These are phyloP conservation scores for Zeuzera pyrina DNA, from an alignment of 2,888 invertebrate species.

Conservation along the genomic window DNA sequence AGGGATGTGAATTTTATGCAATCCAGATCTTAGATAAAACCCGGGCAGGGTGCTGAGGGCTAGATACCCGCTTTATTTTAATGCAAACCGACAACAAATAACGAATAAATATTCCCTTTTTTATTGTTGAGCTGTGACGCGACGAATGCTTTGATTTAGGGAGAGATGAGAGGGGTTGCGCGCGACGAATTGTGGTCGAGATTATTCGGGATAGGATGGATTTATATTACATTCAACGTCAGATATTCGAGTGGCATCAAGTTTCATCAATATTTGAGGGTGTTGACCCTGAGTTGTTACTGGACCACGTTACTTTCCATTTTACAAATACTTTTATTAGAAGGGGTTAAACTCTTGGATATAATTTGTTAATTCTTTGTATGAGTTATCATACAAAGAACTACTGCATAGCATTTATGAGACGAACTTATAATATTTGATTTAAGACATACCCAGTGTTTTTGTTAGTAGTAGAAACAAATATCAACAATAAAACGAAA, in stretches of 20 bases:
- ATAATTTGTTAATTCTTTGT: too few species aligned
- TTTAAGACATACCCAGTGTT: too few species aligned
- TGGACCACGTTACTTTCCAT: slow-evolving; percentile 10
- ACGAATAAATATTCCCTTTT: slow-evolving; percentile 67
- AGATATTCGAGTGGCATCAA: slow-evolving; percentile 45
- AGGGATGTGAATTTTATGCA: slow-evolving; percentile 67
- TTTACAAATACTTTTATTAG: too few species aligned
- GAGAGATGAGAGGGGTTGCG: slow-evolving; percentile 46
- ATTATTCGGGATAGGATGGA: slow-evolving; percentile 52
- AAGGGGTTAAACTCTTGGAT: too few species aligned
- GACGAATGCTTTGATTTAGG: slow-evolving; percentile 63
- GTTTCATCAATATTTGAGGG: slow-evolving; percentile 50
- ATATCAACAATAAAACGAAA: too few species aligned
- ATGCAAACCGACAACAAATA: slow-evolving; percentile 71
- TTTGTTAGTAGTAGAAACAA: too few species aligned
- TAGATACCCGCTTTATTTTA: slow-evolving; percentile 68
- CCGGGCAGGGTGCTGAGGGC: slow-evolving; percentile 54
- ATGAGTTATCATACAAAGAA: too few species aligned
- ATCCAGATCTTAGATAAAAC: slow-evolving; percentile 66
- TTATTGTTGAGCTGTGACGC: slow-evolving; percentile 62
- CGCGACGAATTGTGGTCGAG: slow-evolving; percentile 61
- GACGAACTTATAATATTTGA: too few species aligned
- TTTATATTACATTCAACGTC: slow-evolving; percentile 53
- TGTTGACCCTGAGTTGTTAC: slow-evolving; percentile 27
- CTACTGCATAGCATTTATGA: too few species aligned